Evolutionary conservation across 2,888 invertebrate species (phyloP).

Genomic region (Zeuzera pyrina): DNA sequence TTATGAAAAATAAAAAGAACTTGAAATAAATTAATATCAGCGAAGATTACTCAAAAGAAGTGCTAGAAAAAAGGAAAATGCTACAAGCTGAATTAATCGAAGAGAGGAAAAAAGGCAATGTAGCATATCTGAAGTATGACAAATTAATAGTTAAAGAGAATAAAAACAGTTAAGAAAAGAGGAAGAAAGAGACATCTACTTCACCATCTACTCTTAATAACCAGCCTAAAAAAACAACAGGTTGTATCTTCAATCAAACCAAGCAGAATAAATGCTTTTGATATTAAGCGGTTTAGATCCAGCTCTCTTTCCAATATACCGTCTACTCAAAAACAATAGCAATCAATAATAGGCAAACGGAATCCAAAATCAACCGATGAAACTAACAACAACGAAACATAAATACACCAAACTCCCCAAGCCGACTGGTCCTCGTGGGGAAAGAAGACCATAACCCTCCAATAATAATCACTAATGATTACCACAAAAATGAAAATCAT

Average conservation of each 20-base stretch:
- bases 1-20: constrained; percentile 19
- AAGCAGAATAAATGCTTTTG: constrained; percentile 17
- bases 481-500: no score
- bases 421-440: no score
- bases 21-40: constrained; percentile 15
- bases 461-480: no score
- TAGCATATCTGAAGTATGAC: constrained; percentile 19
- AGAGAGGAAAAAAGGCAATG: constrained; percentile 16
- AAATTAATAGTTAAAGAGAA: constrained; percentile 18
- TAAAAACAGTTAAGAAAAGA: constrained; percentile 5
- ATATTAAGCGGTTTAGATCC: constrained; percentile 15
- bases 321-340: constrained; percentile 14
- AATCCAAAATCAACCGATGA: constrained; percentile 11
- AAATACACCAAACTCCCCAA: no score
- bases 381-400: no score
- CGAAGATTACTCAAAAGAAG: constrained; percentile 21
- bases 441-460: no score
- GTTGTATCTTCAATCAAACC: constrained; percentile 6
- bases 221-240: no score
- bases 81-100: constrained; percentile 13
- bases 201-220: no score
- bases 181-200: constrained; percentile 3
- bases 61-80: constrained; percentile 15
- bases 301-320: constrained; percentile 15
- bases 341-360: constrained; percentile 17